Conservation (phyloP, 2,888 invertebrate species). For the Linyphia triangularis region DNA sequence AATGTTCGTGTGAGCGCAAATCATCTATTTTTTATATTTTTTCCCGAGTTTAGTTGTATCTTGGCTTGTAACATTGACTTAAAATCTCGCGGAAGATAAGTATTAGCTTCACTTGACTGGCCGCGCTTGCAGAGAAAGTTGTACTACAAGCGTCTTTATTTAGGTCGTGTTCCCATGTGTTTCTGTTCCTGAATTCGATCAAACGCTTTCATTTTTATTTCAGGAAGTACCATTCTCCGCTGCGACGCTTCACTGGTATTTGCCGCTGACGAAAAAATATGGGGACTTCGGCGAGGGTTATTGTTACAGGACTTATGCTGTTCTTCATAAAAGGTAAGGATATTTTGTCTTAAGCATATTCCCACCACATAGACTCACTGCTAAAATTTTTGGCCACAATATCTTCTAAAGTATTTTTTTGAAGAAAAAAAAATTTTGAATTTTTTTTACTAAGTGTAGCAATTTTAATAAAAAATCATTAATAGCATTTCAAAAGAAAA, state of each 20-base stretch:
- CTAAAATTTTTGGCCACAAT: not conserved
- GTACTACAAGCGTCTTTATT: conserved; percentile 52
- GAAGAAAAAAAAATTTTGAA: not conserved
- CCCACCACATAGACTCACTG: not conserved
- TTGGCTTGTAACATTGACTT: not conserved
- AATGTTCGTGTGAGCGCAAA: too few relatives aligned
- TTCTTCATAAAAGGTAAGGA: conserved; percentile 36
- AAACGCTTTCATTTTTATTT: conserved; percentile 64
- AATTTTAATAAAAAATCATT: too few relatives aligned
- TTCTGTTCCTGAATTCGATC: conserved; percentile 33
- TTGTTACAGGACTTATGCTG: conserved; percentile 9
- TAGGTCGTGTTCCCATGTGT: conserved; percentile 56
- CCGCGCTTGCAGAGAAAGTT: conserved; percentile 33
- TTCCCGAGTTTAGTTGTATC: not conserved
- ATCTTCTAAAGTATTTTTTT: not conserved
- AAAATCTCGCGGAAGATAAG: conserved; percentile 12
- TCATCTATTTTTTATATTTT: too few relatives aligned
- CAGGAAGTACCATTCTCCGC: conserved; percentile 46
- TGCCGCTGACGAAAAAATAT: not conserved
- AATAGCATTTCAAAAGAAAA: too few relatives aligned
- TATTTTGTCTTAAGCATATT: too few relatives aligned
- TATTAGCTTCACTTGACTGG: conserved; percentile 50
- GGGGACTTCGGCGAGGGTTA: conserved; percentile 11
- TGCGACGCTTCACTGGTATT: not conserved
- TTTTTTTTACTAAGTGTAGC: not conserved